Base-by-base conservation (phyloP, 1,140 invertebrate genomes). In the Drosophila seguyi region DNA sequence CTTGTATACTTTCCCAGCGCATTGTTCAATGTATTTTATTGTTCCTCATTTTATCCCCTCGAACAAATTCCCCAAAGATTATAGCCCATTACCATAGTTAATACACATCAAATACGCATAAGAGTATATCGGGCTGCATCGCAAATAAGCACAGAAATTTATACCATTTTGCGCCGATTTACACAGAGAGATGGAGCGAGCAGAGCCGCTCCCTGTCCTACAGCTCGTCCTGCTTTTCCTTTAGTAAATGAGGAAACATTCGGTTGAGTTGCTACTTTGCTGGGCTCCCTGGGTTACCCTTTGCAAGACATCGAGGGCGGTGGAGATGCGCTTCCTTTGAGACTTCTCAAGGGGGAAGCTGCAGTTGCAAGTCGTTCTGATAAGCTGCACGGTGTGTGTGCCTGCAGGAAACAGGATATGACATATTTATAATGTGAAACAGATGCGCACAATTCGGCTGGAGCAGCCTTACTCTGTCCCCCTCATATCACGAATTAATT, bases 371-470 rank as follows among this genome's bases (percentile, higher is more conserved):
- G 53, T 47, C 38, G 61, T 52, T 60, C 65, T 84, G 84, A 88
- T 80, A 88, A 88, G 80, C 53, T 42, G 48, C 22, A 66, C 20
- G 45, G 39, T 61, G 39, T 61, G 53, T 41, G 42, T 68, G 66
- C 53, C 55, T 66, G 74, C 73, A 88, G 84, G 85, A 90, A 88
- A 81, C 87, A 91, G 87, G 87, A 90, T 91, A 87, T 91, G 87
- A 83, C 87, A 90, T 91, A 86, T 90, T 90, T 72, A 72, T 90
- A 90, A 90, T 91, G 76, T 61, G 76, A 67, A 91, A 75, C 87
- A 90, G 87, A 91, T 90, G 87, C 77, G 71, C 73, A 62, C 55
- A 63, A 81, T 68, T 85, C 57, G 55, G 48, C 36, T 44, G 57
- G 41, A 66, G 61, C 42, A 10, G 48, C n/a, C 6, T 27, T 16